Conservation (phyloP, 2,888 invertebrate genomes). For the Chalcis sispes region DNA sequence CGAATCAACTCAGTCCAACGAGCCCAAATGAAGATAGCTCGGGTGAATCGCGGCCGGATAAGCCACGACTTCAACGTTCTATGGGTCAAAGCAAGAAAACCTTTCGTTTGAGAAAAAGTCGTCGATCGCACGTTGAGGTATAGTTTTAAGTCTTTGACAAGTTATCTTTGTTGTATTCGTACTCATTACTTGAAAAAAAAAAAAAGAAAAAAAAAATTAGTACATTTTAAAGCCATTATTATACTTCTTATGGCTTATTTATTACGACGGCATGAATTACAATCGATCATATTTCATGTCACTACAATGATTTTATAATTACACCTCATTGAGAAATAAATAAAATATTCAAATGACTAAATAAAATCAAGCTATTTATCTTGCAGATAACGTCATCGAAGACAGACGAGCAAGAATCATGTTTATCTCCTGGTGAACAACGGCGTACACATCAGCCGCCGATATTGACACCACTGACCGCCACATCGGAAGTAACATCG, state of each 20-base stretch:
- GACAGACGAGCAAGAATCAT: slow-evolving; percentile 68
- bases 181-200: too few species aligned
- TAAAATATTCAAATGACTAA: too few species aligned
- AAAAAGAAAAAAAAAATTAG: too few species aligned
- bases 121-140: slow-evolving; percentile 83
- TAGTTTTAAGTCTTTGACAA: too few species aligned
- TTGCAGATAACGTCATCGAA: slow-evolving; percentile 77
- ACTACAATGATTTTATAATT: too few species aligned
- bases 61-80: slow-evolving; percentile 89
- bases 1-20: slow-evolving; percentile 85
- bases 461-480: slow-evolving; percentile 53
- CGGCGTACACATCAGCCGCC: slow-evolving; percentile 62
- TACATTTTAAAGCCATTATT: too few species aligned
- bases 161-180: too few species aligned
- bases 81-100: slow-evolving; percentile 97
- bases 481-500: slow-evolving; percentile 60
- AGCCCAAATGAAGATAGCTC: slow-evolving; percentile 84
- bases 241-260: too few species aligned
- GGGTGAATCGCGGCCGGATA: slow-evolving; percentile 79
- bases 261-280: too few species aligned
- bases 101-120: slow-evolving; percentile 89
- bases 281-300: too few species aligned
- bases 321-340: too few species aligned
- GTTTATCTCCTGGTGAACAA: slow-evolving; percentile 60
- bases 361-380: too few species aligned